A percentile compares a stretch with the other conserved stretches of the same genome.
Conservation (phyloP, 2,113 vertebrate genomes). For the Leuciscus idus region DNA sequence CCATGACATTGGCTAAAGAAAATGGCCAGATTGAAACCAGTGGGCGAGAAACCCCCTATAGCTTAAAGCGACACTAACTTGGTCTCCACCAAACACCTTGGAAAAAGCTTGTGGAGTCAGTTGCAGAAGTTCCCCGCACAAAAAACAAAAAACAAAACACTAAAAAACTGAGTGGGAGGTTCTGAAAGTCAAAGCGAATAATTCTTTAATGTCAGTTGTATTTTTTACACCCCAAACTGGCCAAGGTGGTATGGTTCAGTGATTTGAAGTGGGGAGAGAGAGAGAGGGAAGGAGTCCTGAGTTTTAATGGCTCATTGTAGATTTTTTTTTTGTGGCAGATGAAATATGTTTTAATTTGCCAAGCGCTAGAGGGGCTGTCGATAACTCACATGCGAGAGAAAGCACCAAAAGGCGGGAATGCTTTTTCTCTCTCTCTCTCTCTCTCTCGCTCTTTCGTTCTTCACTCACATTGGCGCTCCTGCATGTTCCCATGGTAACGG, state of each 20-base stretch:
- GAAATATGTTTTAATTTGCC: constrained; percentile 72
- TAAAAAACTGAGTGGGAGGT: neutral
- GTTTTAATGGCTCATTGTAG: constrained; percentile 62
- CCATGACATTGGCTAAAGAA: constrained; percentile 49
- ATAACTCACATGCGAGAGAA: constrained; percentile 50
- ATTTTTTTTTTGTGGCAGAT: constrained; percentile 55
- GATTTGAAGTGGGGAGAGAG: neutral
- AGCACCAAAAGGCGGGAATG: neutral
- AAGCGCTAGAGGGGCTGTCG: constrained; percentile 57
- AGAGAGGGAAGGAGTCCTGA: constrained; percentile 21
- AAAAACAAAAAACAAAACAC: neutral
- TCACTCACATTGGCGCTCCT: neutral
- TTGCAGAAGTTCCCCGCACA: neutral
- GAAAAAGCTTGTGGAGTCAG: neutral
- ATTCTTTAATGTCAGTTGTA: neutral
- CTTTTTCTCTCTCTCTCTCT: neutral
- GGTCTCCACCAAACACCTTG: neutral
- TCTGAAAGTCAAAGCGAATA: neutral
- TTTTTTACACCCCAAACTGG: constrained; percentile 6
- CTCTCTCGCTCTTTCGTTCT: neutral
- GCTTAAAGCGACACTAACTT: neutral
- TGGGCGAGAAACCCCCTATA: constrained; percentile 1
- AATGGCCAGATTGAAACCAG: constrained; percentile 40
- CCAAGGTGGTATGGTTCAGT: neutral
- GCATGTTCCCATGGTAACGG: constrained; percentile 74